These are phyloP conservation scores for Drosophila quadrilineata DNA, from an alignment of 1,140 invertebrate genomes.

Conservation along the genomic window DNA sequence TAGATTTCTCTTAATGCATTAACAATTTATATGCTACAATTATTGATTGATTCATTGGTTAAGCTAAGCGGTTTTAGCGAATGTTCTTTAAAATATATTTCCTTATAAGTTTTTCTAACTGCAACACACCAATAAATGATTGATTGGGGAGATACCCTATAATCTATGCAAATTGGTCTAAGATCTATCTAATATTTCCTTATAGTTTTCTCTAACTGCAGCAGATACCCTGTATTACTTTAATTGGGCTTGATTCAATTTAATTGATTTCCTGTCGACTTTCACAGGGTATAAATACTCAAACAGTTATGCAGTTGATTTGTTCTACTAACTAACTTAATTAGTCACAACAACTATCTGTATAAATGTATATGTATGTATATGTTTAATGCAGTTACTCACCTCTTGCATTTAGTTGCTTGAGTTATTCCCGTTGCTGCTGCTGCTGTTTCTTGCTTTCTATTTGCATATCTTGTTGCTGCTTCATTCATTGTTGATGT, in stretches of 20 bases:
- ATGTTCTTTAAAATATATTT: too few relatives aligned
- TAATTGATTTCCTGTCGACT: neutral
- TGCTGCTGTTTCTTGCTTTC: conserved; percentile 30
- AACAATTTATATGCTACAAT: too few relatives aligned
- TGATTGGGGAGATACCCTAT: too few relatives aligned
- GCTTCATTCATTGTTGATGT: conserved; percentile 36
- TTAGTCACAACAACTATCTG: conserved; percentile 9
- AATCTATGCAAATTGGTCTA: too few relatives aligned
- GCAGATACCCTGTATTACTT: neutral
- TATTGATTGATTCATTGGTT: too few relatives aligned
- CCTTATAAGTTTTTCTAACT: too few relatives aligned
- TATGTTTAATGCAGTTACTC: conserved; percentile 2
- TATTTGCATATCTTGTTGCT: conserved; percentile 26
- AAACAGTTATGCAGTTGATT: conserved; percentile 22
- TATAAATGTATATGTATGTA: too few relatives aligned
- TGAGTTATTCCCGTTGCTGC: conserved; percentile 23
- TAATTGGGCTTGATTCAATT: neutral
- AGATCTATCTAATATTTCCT: too few relatives aligned
- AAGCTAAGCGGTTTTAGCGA: too few relatives aligned
- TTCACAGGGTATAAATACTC: conserved; percentile 1
- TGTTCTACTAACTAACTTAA: conserved; percentile 13
- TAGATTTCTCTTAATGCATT: too few relatives aligned
- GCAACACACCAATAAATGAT: too few relatives aligned
- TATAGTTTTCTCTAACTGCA: too few relatives aligned
- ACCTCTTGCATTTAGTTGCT: conserved; percentile 7